Evolutionary conservation across 30 jellyfish, hydroid and myxozoan species (phyloP).

Genomic region (Hydractinia symbiolongicarpus): DNA sequence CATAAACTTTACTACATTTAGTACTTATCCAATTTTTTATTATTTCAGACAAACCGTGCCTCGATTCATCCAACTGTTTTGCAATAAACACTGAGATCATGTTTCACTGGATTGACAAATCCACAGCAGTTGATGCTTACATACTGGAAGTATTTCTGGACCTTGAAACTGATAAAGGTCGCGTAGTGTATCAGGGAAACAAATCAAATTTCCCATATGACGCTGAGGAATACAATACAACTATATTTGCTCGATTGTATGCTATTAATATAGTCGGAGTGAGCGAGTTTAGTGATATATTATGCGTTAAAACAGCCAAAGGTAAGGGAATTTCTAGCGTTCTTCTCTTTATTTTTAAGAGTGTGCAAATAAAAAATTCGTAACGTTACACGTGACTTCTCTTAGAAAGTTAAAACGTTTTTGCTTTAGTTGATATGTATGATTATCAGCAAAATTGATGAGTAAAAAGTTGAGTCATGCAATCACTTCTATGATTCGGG

Average conservation of each 20-base stretch:
- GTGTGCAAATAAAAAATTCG: too few species aligned
- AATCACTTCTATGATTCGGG: too few species aligned
- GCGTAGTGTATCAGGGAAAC: slow-evolving; percentile 44
- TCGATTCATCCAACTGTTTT: slow-evolving; percentile 23
- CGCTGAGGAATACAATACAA: slow-evolving; percentile 22
- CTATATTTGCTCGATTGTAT: slow-evolving; percentile 37
- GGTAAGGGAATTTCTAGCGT: slow-evolving; percentile 20
- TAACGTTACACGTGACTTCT: too few species aligned
- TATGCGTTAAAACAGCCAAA: slow-evolving; percentile 34
- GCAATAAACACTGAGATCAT: slow-evolving; percentile 24
- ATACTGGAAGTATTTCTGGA: slow-evolving; percentile 25
- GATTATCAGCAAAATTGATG: too few species aligned
- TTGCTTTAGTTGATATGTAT: too few species aligned
- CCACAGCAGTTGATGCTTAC: slow-evolving; percentile 21
- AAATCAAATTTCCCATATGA: slow-evolving; percentile 30
- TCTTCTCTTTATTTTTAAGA: too few species aligned
- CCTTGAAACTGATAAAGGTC: not conserved
- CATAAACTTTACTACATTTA: not conserved
- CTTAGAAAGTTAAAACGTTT: too few species aligned
- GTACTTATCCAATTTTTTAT: not conserved
- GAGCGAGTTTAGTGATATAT: slow-evolving; percentile 49
- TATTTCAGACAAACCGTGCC: slow-evolving; percentile 27
- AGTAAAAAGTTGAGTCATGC: too few species aligned
- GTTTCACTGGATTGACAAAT: slow-evolving; percentile 14
- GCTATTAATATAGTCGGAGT: slow-evolving; percentile 47